Evolutionary conservation across 2,113 vertebrate genomes (phyloP).

Genomic region (Brienomyrus longianalis): DNA sequence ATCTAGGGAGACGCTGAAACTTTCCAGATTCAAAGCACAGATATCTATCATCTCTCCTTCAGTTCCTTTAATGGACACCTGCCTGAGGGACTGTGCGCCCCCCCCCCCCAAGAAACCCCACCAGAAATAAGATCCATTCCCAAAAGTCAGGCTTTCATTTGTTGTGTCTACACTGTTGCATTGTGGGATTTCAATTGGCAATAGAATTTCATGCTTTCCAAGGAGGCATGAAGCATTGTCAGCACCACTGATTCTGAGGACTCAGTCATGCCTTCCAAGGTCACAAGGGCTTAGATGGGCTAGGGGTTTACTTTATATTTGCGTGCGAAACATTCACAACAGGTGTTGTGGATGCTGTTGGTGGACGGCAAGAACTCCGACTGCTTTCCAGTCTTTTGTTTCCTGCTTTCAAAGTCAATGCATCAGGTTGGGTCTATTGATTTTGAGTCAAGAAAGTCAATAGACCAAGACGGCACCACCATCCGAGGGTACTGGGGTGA

Average conservation of each 20-base stretch:
- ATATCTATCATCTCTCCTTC: slow-evolving; percentile 44
- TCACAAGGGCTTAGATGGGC: neutral
- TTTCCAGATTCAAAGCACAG: slow-evolving; percentile 32
- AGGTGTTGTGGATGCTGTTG: neutral
- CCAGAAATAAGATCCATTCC: slow-evolving; percentile 38
- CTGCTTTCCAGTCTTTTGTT: slow-evolving; percentile 19
- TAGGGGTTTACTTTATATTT: neutral
- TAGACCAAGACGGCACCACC: neutral
- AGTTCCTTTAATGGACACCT: neutral
- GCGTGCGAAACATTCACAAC: neutral
- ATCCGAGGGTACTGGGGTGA: neutral
- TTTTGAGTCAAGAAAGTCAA: neutral
- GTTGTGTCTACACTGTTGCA: slow-evolving; percentile 39
- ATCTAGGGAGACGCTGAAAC: slow-evolving; percentile 23
- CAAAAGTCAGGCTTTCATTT: slow-evolving; percentile 34
- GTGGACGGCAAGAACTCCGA: neutral
- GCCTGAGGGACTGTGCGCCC: neutral
- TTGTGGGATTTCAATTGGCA: slow-evolving; percentile 32
- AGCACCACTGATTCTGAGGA: neutral
- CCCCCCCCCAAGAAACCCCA: neutral
- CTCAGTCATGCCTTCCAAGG: neutral
- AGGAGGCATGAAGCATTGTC: slow-evolving; percentile 31
- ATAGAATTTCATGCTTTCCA: slow-evolving; percentile 49
- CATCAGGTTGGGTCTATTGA: neutral
- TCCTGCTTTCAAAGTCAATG: neutral